Percentiles rank a stretch among this genome's conserved stretches.
Conservation (phyloP, 2,797 vertebrate genomes). For the Pseudomugil gertrudae region DNA sequence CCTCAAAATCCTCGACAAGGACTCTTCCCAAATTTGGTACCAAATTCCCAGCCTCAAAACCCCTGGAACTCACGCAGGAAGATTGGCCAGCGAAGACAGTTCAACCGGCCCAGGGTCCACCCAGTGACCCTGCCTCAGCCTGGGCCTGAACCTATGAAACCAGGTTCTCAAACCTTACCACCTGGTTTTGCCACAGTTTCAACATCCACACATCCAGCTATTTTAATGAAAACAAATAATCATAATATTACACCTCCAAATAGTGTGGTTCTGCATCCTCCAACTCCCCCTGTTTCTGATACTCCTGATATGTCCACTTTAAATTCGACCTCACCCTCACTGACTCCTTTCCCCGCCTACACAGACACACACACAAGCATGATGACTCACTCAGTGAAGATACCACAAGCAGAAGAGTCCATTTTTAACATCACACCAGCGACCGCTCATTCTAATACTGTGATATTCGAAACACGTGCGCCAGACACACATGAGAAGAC, state of each 20-base stretch:
- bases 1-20: conserved; percentile 42
- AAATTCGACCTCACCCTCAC: conserved; percentile 33
- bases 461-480: conserved; percentile 27
- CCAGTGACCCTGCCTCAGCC: conserved; percentile 48
- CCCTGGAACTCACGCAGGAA: conserved; percentile 71
- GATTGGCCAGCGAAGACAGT: conserved; percentile 65
- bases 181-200: conserved; percentile 32
- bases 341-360: conserved; percentile 25
- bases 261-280: conserved; percentile 14
- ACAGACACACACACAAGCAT: conserved; percentile 50
- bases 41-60: conserved; percentile 54
- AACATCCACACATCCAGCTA: conserved; percentile 34
- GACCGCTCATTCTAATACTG: conserved; percentile 32
- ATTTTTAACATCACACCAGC: conserved; percentile 31
- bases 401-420: conserved; percentile 42
- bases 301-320: conserved; percentile 27
- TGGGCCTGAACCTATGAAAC: conserved; percentile 40
- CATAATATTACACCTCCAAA: conserved; percentile 28
- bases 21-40: conserved; percentile 52
- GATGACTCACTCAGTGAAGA: conserved; percentile 58
- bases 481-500: conserved; percentile 17
- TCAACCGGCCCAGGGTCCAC: conserved; percentile 58
- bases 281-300: conserved; percentile 20
- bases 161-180: conserved; percentile 30
- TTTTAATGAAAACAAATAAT: conserved; percentile 13